Evolutionary conservation across 2,797 vertebrate genomes (phyloP).

Genomic region (Aratinga solstitialis): DNA sequence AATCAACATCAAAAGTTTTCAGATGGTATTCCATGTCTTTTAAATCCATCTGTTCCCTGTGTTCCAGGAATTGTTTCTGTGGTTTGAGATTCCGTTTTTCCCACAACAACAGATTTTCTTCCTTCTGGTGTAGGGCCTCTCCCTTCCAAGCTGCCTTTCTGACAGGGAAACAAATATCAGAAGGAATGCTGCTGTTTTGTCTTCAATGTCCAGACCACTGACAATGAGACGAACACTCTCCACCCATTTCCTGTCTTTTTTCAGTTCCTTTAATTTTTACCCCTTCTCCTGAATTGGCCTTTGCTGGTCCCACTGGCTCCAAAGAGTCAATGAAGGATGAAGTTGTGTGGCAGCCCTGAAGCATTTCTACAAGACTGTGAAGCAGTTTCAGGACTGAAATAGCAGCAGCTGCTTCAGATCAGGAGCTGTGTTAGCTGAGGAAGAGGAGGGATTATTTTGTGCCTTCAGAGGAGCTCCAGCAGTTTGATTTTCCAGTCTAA

Average conservation of each 20-base stretch:
- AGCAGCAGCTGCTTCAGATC: background rate
- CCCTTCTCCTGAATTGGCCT: background rate
- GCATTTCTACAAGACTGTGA: background rate
- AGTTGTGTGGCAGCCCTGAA: background rate
- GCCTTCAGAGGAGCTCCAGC: background rate
- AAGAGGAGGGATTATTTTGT: background rate
- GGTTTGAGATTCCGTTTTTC: background rate
- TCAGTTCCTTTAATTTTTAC: background rate
- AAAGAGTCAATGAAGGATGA: background rate
- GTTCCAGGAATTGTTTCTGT: background rate
- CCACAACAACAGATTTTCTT: background rate
- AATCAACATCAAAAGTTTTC: background rate
- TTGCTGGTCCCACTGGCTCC: rapidly evolving
- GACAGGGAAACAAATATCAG: background rate
- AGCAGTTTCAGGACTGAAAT: background rate
- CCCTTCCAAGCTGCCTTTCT: background rate
- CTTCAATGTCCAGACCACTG: background rate
- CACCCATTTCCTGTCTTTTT: background rate
- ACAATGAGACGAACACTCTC: background rate
- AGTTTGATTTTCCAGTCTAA: background rate
- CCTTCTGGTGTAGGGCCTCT: background rate
- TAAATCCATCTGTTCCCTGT: background rate
- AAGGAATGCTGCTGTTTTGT: background rate
- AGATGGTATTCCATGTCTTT: background rate
- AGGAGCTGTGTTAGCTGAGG: background rate